These are phyloP conservation scores for Neoscelio sp. DNA, from an alignment of 2,888 invertebrate genomes.

Conservation along the genomic window DNA sequence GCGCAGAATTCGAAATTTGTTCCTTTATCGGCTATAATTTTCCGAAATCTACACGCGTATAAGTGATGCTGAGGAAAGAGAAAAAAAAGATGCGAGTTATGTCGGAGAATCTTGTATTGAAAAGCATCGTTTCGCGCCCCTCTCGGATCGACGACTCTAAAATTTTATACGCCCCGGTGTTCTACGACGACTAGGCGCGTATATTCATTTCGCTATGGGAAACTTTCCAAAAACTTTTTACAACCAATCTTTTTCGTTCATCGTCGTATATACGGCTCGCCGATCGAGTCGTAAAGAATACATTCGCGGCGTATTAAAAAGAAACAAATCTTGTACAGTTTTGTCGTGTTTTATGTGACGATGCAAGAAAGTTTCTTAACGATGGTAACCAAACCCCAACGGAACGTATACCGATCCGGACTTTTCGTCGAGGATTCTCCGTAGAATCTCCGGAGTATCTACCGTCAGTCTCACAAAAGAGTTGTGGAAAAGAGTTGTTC, in stretches of 20 bases:
- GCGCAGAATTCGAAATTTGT: constrained; percentile 81
- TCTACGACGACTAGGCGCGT: constrained; percentile 14
- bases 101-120: constrained; percentile 72
- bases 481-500: too few species aligned
- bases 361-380: constrained; percentile 1
- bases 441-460: too few species aligned
- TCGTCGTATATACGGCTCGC: constrained; percentile 42
- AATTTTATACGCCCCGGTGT: constrained; percentile 77
- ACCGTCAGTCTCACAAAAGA: too few species aligned
- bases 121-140: constrained; percentile 69
- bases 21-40: constrained; percentile 82
- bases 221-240: constrained; percentile 70
- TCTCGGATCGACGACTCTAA: constrained; percentile 75
- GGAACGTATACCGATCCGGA: too few species aligned
- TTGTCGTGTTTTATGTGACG: constrained; percentile 8
- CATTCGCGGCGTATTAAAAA: constrained; percentile 64
- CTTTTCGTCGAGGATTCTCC: too few species aligned
- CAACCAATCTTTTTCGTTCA: constrained; percentile 63
- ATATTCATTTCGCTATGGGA: constrained; percentile 46
- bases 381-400: too few species aligned
- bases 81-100: constrained; percentile 9
- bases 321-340: constrained; percentile 35
- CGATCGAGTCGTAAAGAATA: constrained; percentile 64
- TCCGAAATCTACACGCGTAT: constrained; percentile 80
- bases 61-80: constrained; percentile 69